A percentile compares a stretch with the other conserved stretches of the same genome.
Evolutionary conservation across 2,113 vertebrate species (phyloP).

Genomic region (Cyprinus carpio): DNA sequence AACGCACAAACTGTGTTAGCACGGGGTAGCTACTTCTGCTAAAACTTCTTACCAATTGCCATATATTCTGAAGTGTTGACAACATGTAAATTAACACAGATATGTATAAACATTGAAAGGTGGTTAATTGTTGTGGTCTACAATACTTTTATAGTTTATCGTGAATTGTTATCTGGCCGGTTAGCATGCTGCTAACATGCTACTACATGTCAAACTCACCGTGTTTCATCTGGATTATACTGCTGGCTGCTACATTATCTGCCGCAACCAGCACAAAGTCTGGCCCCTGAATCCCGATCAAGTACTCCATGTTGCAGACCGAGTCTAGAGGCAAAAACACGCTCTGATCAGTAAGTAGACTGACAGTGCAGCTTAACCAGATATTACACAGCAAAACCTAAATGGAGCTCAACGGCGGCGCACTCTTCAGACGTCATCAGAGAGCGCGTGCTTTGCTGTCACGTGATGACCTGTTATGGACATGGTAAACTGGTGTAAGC

Average conservation of each 20-base stretch:
- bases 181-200: conserved; percentile 58
- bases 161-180: not conserved
- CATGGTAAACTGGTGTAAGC: not conserved
- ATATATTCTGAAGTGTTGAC: not conserved
- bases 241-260: conserved; percentile 89
- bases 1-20: conserved; percentile 23
- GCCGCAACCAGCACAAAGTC: conserved; percentile 93
- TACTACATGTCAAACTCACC: conserved; percentile 72
- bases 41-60: too few species aligned
- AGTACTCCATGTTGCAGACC: conserved; percentile 83
- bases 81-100: not conserved
- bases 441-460: not conserved
- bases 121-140: not conserved
- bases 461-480: conserved; percentile 26
- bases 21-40: not conserved
- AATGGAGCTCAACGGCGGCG: conserved; percentile 49
- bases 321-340: too few species aligned
- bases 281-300: conserved; percentile 90
- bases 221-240: conserved; percentile 96
- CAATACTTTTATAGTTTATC: not conserved
- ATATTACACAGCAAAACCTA: conserved; percentile 83
- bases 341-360: not conserved
- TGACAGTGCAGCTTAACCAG: conserved; percentile 28
- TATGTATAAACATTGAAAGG: not conserved
- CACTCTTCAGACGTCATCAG: conserved; percentile 61